Base-by-base conservation (phyloP, 2,113 vertebrate genomes). In the Nanger granti region DNA sequence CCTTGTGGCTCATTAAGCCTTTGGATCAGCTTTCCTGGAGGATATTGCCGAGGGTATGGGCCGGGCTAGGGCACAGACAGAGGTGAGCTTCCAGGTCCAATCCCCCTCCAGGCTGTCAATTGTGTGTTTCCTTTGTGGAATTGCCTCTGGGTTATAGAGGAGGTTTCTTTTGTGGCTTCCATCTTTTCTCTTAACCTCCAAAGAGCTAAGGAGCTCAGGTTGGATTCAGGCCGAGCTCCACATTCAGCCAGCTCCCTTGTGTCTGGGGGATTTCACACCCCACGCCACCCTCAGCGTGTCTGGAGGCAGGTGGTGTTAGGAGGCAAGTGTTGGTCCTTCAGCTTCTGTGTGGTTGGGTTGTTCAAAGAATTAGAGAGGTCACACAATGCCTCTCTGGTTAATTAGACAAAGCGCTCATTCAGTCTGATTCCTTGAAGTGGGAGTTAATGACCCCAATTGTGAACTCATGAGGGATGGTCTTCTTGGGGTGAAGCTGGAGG, bases 381-480 rank as follows among this genome's bases (percentile, higher is more conserved):
- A 98, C 97, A 95, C 98, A 98, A 98, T 95, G 94, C 79, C 98
- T 95, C 96, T 99, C 98, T 98, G 92, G 95, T 98, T 98, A 98
- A 98, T 98, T 97, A 97, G 96, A 98, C 87, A 79, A 96, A 98
- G 95, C 98, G 95, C 96, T 97, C 98, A 98, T 98, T 98, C 98
- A 97, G 57, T 66, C 34, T 85, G 97, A 94, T 87, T 92, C 52
- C 80, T 92, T 66, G 69, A 87, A 37, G 60, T 95, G 86, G 18
- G 47, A 82, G 80, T 91, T 96, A 80, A 86, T 57, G 62, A 82
- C n/a, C 54, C 54, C 41, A 29, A 11, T 3, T 55, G 54, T 54
- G 55, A 95, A 41, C 54, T n/a, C 73, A 28, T 31, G 76, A 89
- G 49, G 37, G 49, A 59, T 12, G 18, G 26, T 20, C 12, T 26